A percentile compares a stretch with the other conserved stretches of the same genome.
Evolutionary conservation across 2,797 vertebrate genomes (phyloP).

Genomic region (Notoglanidium macrostoma): DNA sequence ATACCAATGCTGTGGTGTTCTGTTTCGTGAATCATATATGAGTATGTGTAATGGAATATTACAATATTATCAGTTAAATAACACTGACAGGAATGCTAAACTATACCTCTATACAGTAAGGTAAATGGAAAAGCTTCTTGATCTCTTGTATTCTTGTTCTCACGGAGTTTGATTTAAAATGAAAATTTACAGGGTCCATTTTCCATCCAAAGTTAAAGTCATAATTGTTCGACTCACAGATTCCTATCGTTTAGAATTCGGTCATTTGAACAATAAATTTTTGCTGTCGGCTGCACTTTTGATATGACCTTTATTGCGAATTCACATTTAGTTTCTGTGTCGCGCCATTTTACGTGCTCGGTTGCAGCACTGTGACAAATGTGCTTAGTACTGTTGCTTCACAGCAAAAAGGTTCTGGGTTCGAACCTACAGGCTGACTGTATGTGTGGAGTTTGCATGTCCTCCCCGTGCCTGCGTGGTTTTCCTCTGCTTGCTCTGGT

Average conservation of each 20-base stretch:
- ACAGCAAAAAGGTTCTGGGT: too few relatives aligned
- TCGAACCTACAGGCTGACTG: too few relatives aligned
- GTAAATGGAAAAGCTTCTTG: neutral
- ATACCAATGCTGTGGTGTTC: neutral
- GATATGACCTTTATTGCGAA: neutral
- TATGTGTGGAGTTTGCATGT: neutral
- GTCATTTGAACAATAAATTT: neutral
- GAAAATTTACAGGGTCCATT: neutral
- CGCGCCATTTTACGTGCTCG: too few relatives aligned
- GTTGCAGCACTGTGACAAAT: too few relatives aligned
- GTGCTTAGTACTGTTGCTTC: too few relatives aligned
- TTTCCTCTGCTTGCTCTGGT: too few relatives aligned
- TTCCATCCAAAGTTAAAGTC: neutral
- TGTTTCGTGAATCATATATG: neutral
- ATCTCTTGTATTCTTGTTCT: neutral
- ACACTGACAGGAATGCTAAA: neutral
- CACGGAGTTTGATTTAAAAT: neutral
- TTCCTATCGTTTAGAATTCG: neutral
- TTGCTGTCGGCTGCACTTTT: neutral
- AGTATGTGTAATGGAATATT: constrained; percentile 12
- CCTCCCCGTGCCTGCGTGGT: too few relatives aligned
- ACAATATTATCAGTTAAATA: neutral
- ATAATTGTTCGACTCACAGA: neutral
- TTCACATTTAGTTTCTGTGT: neutral
- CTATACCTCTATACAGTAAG: neutral